A percentile compares a stretch with the other conserved stretches of the same genome.
Conservation (phyloP, 1,140 invertebrate species). For the Thereuonema tuberculata region DNA sequence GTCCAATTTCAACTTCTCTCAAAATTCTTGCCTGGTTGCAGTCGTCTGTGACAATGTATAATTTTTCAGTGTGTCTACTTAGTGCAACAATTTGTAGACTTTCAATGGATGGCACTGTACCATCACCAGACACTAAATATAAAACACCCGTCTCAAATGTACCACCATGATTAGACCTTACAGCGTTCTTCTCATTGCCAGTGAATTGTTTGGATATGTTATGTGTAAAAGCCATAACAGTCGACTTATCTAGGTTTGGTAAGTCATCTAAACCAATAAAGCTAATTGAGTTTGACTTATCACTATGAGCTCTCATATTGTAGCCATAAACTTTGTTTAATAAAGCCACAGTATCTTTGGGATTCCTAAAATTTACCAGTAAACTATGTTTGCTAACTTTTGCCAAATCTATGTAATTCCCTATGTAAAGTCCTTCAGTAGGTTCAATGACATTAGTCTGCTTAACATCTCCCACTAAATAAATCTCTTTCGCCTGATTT, state of each 20-base stretch:
- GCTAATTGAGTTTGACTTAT: neutral
- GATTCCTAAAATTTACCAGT: neutral
- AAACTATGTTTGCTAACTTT: neutral
- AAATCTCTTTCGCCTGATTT: neutral
- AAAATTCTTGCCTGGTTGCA: neutral
- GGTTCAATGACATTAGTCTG: neutral
- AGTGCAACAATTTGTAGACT: neutral
- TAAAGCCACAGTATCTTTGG: neutral
- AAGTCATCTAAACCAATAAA: neutral
- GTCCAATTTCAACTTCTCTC: neutral
- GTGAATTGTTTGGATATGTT: neutral
- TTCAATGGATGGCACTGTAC: neutral
- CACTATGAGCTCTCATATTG: neutral
- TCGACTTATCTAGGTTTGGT: neutral
- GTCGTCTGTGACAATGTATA: neutral
- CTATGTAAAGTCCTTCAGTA: neutral
- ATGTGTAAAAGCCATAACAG: neutral
- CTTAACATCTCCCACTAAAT: neutral
- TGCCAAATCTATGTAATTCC: neutral
- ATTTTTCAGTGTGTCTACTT: neutral
- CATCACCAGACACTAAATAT: neutral
- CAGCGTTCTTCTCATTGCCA: neutral
- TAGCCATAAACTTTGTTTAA: neutral
- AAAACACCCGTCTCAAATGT: neutral
- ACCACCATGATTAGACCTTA: neutral